phyloP scores from a whole-genome alignment of 2,888 invertebrate species.

The Hirtodrosophila histrioides region DNA sequence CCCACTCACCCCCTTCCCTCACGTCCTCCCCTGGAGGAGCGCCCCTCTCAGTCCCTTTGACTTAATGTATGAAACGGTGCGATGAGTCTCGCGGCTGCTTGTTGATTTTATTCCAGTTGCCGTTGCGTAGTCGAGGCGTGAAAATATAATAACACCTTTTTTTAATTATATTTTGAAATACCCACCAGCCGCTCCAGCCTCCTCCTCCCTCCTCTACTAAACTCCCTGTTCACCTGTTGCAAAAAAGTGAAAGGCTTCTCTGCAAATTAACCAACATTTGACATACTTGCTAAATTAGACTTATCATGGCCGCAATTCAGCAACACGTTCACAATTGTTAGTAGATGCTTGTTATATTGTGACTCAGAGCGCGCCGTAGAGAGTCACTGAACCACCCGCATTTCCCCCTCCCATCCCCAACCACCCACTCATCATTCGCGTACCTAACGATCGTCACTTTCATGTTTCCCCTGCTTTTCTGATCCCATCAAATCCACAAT shows the following conservation, averaged over 20 bases:
- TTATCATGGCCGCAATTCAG: constrained; percentile 59
- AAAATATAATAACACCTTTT: constrained; percentile 77
- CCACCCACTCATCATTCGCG: no score
- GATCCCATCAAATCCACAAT: not conserved
- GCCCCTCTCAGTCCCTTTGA: no score
- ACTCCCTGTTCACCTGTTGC: constrained; percentile 2
- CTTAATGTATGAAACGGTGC: not conserved
- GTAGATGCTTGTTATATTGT: constrained; percentile 41
- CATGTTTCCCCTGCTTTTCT: not conserved
- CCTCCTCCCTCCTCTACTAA: no score
- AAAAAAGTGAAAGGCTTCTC: constrained; percentile 59
- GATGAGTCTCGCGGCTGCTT: constrained; percentile 33
- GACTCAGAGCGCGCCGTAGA: constrained; percentile 27
- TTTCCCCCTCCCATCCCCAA: not conserved
- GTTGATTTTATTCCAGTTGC: constrained; percentile 62
- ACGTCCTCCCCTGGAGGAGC: no score
- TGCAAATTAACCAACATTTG: constrained; percentile 63
- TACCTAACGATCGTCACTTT: not conserved
- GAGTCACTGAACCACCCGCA: constrained; percentile 33
- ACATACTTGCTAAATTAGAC: constrained; percentile 66
- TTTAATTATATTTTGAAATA: constrained; percentile 68
- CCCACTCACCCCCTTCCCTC: not conserved
- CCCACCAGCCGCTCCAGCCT: not conserved
- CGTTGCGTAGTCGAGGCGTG: constrained; percentile 72
- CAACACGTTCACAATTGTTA: constrained; percentile 49